A percentile compares a stretch with the other conserved stretches of the same genome.
phyloP scores from a whole-genome alignment of 2,888 invertebrate genomes.

The Drosophila antonietae region DNA sequence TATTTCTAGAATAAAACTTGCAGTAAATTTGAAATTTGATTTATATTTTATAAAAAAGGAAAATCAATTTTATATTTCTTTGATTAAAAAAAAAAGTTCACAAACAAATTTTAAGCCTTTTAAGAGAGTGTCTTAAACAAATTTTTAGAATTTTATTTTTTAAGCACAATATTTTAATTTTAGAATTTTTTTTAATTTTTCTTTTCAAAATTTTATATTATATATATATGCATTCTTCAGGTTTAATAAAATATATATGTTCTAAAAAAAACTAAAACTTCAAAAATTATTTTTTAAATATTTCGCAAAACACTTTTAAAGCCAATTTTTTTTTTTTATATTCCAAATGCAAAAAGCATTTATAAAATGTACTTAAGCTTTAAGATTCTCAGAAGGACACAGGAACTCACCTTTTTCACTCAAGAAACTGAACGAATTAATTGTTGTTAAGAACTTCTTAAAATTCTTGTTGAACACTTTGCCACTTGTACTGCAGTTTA shows the following conservation, averaged over 20 bases:
- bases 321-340: not conserved
- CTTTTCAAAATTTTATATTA: not conserved
- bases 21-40: not conserved
- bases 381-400: conserved; percentile 31
- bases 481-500: conserved; percentile 59
- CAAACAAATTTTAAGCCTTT: not conserved
- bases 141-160: not conserved
- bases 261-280: not conserved
- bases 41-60: not conserved
- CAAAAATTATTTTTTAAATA: not conserved
- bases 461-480: conserved; percentile 55
- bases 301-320: not conserved
- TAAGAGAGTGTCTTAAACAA: not conserved
- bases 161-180: not conserved
- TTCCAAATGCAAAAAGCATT: not conserved
- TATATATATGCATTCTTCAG: no score
- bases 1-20: not conserved
- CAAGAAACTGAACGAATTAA: conserved; percentile 56
- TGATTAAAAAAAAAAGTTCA: not conserved
- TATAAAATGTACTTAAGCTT: not conserved
- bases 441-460: conserved; percentile 43
- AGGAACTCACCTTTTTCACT: conserved; percentile 74
- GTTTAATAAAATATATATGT: no score
- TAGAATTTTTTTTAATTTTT: not conserved
- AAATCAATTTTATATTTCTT: not conserved